Percentiles rank a stretch among this genome's conserved stretches.
These are phyloP conservation scores for Lysiphlebus fabarum DNA, from an alignment of 1,140 invertebrate genomes.

Conservation along the genomic window DNA sequence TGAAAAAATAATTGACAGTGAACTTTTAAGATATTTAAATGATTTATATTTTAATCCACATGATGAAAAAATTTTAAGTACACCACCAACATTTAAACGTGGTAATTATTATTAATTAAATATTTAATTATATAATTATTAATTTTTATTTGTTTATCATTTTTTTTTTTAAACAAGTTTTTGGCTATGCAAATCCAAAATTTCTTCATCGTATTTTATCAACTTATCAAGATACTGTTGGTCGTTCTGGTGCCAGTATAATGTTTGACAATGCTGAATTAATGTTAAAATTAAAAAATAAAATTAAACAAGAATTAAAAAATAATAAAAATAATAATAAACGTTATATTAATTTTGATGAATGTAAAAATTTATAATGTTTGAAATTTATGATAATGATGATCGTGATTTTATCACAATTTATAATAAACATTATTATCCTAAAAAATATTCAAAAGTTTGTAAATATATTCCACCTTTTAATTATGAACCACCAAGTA, in stretches of 20 bases:
- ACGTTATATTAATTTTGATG: slow-evolving; percentile 33
- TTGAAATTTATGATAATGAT: slow-evolving; percentile 27
- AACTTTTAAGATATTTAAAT: slow-evolving; percentile 31
- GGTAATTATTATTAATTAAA: slow-evolving; percentile 19
- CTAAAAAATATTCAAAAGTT: slow-evolving; percentile 15
- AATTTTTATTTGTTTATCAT: neutral
- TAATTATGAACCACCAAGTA: slow-evolving; percentile 23
- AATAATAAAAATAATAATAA: slow-evolving; percentile 12
- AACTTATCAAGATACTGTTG: slow-evolving; percentile 39
- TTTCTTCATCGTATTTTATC: slow-evolving; percentile 33
- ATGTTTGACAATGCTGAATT: slow-evolving; percentile 32
- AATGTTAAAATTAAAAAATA: slow-evolving; percentile 1
- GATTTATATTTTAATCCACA: slow-evolving; percentile 36
- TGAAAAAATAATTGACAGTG: slow-evolving; percentile 29
- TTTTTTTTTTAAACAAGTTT: slow-evolving; percentile 37
- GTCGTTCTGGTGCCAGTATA: slow-evolving; percentile 35
- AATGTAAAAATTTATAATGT: too few relatives aligned
- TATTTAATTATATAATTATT: neutral
- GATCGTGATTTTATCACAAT: slow-evolving; percentile 36
- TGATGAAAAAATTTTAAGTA: slow-evolving; percentile 31
- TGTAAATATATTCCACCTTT: slow-evolving; percentile 15
- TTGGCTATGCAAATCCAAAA: slow-evolving; percentile 35
- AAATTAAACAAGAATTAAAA: slow-evolving; percentile 24
- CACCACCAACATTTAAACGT: slow-evolving; percentile 36
- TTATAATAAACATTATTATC: slow-evolving; percentile 32